Conservation (phyloP, 2,113 vertebrate species). For the Montifringilla adamsi region DNA sequence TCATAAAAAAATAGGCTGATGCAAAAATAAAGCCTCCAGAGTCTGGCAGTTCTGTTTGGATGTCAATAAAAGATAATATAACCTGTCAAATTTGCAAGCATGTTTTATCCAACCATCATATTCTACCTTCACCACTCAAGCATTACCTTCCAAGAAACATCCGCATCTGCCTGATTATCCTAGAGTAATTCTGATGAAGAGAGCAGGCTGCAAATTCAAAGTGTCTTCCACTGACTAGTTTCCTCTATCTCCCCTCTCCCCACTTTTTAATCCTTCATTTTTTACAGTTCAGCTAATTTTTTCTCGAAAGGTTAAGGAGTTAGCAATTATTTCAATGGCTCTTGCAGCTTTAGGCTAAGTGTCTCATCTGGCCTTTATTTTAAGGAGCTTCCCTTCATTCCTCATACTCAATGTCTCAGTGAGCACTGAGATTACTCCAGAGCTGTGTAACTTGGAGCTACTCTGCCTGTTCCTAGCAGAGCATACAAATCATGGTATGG, state of each 20-base stretch:
- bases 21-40: constrained; percentile 56
- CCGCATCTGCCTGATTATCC: constrained; percentile 63
- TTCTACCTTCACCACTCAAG: constrained; percentile 59
- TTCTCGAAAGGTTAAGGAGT: constrained; percentile 62
- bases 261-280: constrained; percentile 23
- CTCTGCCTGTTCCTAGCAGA: not conserved
- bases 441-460: not conserved
- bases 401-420: not conserved
- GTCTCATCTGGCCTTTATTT: constrained; percentile 49
- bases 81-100: constrained; percentile 63
- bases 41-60: constrained; percentile 41
- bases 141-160: constrained; percentile 62
- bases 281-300: constrained; percentile 43
- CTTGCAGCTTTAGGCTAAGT: constrained; percentile 23
- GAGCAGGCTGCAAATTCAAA: constrained; percentile 62
- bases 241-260: not conserved
- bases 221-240: not conserved
- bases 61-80: constrained; percentile 68
- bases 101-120: constrained; percentile 48
- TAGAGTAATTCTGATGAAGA: constrained; percentile 64
- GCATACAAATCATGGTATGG: rapidly evolving
- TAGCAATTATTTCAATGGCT: constrained; percentile 53
- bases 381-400: not conserved
- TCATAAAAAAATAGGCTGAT: constrained; percentile 47
- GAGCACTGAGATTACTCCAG: not conserved